phyloP scores from a whole-genome alignment of 2,113 vertebrate genomes.

The Tachysurus fulvidraco region DNA sequence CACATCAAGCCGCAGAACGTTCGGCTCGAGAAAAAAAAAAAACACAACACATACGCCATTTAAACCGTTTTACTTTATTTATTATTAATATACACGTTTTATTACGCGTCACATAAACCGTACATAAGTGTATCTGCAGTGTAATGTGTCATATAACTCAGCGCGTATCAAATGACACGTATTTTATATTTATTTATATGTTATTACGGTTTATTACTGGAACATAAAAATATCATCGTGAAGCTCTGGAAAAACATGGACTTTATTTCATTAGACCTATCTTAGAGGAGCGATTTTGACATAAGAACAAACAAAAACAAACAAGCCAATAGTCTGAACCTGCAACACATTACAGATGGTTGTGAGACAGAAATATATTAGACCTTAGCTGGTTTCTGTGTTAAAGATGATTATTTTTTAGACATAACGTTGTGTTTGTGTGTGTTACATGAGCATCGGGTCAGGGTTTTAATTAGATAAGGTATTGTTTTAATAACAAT shows the following conservation, averaged over 20 bases:
- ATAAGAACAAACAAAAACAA: background rate
- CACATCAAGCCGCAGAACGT: background rate
- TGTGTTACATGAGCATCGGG: background rate
- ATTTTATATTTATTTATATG: background rate
- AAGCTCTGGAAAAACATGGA: background rate
- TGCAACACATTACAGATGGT: background rate
- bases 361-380: background rate
- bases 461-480: background rate
- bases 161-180: background rate
- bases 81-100: no score
- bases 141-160: background rate
- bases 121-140: no score
- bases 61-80: background rate
- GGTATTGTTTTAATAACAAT: background rate
- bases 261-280: background rate
- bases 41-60: background rate
- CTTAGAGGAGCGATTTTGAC: no score
- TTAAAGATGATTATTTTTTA: background rate
- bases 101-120: no score
- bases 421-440: no score
- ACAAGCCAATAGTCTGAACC: background rate
- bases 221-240: background rate
- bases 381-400: no score
- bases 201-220: background rate
- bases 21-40: background rate